Conservation (phyloP, 1,140 invertebrate species). For the Amyelois transitella region DNA sequence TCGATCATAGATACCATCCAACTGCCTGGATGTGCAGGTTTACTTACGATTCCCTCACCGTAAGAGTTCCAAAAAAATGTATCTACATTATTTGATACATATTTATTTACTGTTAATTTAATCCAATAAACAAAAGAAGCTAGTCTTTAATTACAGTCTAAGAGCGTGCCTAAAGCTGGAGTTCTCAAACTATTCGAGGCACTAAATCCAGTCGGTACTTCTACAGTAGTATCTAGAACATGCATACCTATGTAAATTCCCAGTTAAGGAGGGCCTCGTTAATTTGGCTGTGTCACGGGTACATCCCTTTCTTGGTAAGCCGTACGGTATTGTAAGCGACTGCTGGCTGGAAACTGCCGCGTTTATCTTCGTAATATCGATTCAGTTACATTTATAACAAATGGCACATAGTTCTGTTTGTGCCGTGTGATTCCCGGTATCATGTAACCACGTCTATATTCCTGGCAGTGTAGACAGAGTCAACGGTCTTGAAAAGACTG, state of each 20-base stretch:
- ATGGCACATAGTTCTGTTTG: no score
- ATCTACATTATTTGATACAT: background rate
- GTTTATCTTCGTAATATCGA: slow-evolving; percentile 33
- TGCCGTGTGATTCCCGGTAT: no score
- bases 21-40: no score
- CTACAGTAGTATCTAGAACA: slow-evolving; percentile 37
- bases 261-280: slow-evolving; percentile 38
- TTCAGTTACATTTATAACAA: background rate
- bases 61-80: background rate
- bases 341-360: slow-evolving; percentile 27
- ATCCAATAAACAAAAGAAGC: slow-evolving; percentile 13
- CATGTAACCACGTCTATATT: no score
- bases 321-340: slow-evolving; percentile 18
- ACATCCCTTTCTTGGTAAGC: slow-evolving; percentile 57
- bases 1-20: no score
- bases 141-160: slow-evolving; percentile 51
- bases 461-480: no score
- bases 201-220: slow-evolving; percentile 45
- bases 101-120: slow-evolving; percentile 33
- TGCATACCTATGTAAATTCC: slow-evolving; percentile 60
- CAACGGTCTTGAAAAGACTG: no score
- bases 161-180: slow-evolving; percentile 19
- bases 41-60: no score
- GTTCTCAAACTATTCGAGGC: slow-evolving; percentile 49
- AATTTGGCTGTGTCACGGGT: slow-evolving; percentile 50